Evolutionary conservation across 2,888 invertebrate genomes (phyloP), one percentile per base, ranked within the genome.

Genomic region (Diploptera punctata): DNA sequence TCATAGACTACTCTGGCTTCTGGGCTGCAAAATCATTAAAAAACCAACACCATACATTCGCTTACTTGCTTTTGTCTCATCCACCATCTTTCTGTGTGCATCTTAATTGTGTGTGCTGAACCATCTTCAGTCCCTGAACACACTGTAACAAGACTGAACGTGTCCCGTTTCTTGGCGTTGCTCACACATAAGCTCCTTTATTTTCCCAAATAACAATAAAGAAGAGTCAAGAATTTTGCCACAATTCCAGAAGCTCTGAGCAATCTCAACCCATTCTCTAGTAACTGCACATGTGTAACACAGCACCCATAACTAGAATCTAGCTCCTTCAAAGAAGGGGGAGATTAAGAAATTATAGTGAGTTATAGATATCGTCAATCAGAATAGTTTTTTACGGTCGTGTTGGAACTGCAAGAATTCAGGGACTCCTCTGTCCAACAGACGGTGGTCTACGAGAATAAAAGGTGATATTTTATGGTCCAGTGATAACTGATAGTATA

Each of bases 401-500:
- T 71, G 65, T 31, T 54, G 67, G 67, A 72, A 73, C 71, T 62
- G 54, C 62, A 57, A 68, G 67, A 68, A 57, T 69, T 61, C 54
- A 19, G 38, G 67, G 33, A 33, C 43, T 24, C 69, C 70, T 70
- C 61, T 61, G 65, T 67, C 67, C 67, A 61, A 71, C 43, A 47
- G 65, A 16, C 65, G 65, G 52, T 54, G 24, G 24, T 67, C 38
- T 7, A 47, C 61, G 52, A 57, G 57, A 67, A 74, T 69, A 68
- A 47, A n/a, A 73, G 73, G 76, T 76, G 76, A 76, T 76, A 76
- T 75, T 75, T 74, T 70, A 76, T 73, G 75, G 75, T 75, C 75
- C 76, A 76, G 75, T 76, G 75, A 76, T 75, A 76, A n/a, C 74
- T 74, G 67, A 71, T 72, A 73, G 74, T 73, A 71, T 75, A 73